phyloP scores from a whole-genome alignment of 1,140 invertebrate genomes.

The Coenobita brevimanus region DNA sequence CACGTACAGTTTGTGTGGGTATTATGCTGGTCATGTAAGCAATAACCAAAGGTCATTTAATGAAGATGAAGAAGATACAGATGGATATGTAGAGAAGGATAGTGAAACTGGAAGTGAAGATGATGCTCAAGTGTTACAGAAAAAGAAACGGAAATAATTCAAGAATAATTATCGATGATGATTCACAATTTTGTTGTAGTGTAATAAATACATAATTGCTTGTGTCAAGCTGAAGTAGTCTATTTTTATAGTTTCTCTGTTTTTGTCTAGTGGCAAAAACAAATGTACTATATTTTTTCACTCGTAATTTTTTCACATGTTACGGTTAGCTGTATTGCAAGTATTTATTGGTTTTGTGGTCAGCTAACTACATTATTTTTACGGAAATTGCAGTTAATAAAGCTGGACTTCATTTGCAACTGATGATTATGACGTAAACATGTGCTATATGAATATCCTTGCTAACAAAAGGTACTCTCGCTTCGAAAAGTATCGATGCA shows the following conservation, averaged over 20 bases:
- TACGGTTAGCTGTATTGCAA: constrained; percentile 13
- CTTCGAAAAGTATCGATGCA: too few species aligned
- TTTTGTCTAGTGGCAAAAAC: background rate
- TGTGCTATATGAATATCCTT: background rate
- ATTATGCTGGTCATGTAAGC: constrained; percentile 15
- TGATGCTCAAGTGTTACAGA: background rate
- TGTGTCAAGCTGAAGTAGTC: constrained; percentile 17
- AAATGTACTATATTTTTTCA: background rate
- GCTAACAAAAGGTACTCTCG: constrained; percentile 18
- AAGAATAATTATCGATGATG: background rate
- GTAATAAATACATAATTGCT: constrained; percentile 22
- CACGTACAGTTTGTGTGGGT: constrained; percentile 25
- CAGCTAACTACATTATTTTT: constrained; percentile 9
- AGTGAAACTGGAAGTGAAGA: background rate
- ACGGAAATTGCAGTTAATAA: constrained; percentile 8
- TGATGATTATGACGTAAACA: constrained; percentile 21
- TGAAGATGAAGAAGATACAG: constrained; percentile 17
- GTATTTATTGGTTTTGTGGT: background rate
- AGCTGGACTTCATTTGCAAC: constrained; percentile 8
- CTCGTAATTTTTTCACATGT: constrained; percentile 4
- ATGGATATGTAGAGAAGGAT: constrained; percentile 15
- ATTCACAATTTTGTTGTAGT: constrained; percentile 8
- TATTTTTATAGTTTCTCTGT: constrained; percentile 18
- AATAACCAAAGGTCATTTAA: constrained; percentile 21
- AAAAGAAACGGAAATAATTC: constrained; percentile 13